These are phyloP conservation scores for Diadumene lineata DNA, from an alignment of 92 coral and sea anemone species.

Conservation along the genomic window DNA sequence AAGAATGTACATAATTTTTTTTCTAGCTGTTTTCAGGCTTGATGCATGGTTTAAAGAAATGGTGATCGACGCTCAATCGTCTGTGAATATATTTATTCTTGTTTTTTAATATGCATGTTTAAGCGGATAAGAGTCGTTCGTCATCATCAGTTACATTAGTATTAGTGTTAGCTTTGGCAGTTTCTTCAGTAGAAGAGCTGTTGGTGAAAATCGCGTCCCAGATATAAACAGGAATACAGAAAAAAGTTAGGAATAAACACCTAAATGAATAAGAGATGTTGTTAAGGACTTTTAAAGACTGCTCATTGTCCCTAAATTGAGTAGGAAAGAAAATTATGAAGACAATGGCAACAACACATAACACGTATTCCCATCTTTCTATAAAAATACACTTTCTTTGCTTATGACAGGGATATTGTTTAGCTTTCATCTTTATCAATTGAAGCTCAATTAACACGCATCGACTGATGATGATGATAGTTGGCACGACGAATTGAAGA, in stretches of 20 bases:
- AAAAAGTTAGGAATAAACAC: not conserved
- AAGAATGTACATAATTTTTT: too few species aligned
- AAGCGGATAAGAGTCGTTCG: not conserved
- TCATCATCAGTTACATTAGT: not conserved
- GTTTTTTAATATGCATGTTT: not conserved
- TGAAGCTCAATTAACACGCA: not conserved
- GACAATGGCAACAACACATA: not conserved
- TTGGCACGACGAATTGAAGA: not conserved
- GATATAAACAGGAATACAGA: not conserved
- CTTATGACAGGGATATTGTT: not conserved
- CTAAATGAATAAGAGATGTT: not conserved
- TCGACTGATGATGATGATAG: not conserved
- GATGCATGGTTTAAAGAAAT: too few species aligned
- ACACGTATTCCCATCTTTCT: not conserved
- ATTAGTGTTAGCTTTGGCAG: not conserved
- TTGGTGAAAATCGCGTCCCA: not conserved
- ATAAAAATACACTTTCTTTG: not conserved
- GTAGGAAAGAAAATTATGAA: not conserved
- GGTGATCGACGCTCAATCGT: too few species aligned
- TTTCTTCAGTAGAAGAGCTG: not conserved
- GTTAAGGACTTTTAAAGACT: not conserved
- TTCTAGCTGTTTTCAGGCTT: too few species aligned
- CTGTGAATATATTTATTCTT: not conserved
- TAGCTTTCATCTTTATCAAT: not conserved
- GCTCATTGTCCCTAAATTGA: not conserved